Base-by-base conservation (phyloP, 2,113 vertebrate species). In the Saimiri boliviensis region DNA sequence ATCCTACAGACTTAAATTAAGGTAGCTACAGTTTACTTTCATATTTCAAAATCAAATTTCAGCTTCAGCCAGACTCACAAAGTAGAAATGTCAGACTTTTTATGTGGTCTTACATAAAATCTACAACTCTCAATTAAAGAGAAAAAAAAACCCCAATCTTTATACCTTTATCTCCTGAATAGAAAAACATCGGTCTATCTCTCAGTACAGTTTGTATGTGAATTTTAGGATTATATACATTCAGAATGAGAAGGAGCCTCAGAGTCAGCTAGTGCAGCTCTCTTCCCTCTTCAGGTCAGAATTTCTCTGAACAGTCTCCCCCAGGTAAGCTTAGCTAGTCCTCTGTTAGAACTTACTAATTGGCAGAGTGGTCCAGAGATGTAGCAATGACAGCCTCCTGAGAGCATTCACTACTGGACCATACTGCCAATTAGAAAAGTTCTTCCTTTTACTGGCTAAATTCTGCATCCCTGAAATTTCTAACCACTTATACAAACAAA, bases 31-130 rank as follows among this genome's bases (percentile, higher is more conserved):
- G 91, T 98, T 98, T 98, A 97, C 98, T 98, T 98, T 98, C 96
- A 93, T 98, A 98, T 98, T 98, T 98, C 96, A 96, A 98, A 98
- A 98, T 93, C 94, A 98, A 97, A 98, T 97, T 96, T 97, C 70
- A 95, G 94, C 97, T 97, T 93, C 97, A 95, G 89, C 96, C 32
- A 49, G 89, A 91, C 56, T 97, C 89, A 93, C 93, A 97, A 96
- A 98, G 96, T 56, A 97, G 90, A 97, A 98, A 97, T 96, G 97
- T 96, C 98, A 97, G 95, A 87, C 21, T 71, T 97, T 96, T 97
- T 94, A 71, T 98, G 95, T 89, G 95, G 95, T 98, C 97, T 98
- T 90, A 76, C 47, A 63, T 94, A 93, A 97, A 96, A 83, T 85
- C 70, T 90, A 93, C 63, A 91, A 84, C 90, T 92, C 83, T 97